Evolutionary conservation across 1,140 invertebrate species (phyloP).

Genomic region (Lasioglossum albipes): DNA sequence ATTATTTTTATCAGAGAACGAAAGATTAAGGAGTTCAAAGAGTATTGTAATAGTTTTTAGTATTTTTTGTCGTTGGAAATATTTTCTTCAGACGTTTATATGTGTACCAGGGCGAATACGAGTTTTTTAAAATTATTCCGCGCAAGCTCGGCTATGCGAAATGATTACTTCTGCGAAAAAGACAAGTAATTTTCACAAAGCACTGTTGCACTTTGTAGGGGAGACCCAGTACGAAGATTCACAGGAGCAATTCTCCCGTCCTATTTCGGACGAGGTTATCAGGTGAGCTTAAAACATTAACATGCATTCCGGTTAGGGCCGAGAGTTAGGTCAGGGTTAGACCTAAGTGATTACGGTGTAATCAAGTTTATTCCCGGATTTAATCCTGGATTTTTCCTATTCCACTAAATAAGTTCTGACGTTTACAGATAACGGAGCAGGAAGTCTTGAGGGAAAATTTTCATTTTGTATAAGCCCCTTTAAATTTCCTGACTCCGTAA

Average conservation of each 20-base stretch:
- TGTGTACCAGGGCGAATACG: too few relatives aligned
- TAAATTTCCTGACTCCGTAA: background rate
- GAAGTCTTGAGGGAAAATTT: background rate
- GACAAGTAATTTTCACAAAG: constrained; percentile 26
- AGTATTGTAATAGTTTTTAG: too few relatives aligned
- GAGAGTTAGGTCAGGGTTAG: background rate
- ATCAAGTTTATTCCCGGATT: background rate
- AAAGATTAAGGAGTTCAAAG: too few relatives aligned
- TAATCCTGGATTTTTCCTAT: constrained; percentile 1
- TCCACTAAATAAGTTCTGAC: background rate
- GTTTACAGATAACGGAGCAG: background rate
- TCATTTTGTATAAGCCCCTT: background rate
- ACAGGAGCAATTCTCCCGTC: constrained; percentile 55
- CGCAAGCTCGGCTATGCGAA: background rate
- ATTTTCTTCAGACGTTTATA: too few relatives aligned
- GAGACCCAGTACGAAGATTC: constrained; percentile 65
- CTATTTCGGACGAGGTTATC: constrained; percentile 70
- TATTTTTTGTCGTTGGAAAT: too few relatives aligned
- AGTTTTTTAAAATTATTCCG: background rate
- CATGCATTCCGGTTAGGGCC: constrained; percentile 8
- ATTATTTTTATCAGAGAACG: too few relatives aligned
- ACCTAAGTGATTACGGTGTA: constrained; percentile 5
- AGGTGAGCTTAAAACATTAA: constrained; percentile 62
- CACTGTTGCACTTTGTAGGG: constrained; percentile 57
- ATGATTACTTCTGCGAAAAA: constrained; percentile 26